These are phyloP conservation scores for Bugulina stolonifera DNA, from an alignment of 2,888 invertebrate species.

Conservation along the genomic window DNA sequence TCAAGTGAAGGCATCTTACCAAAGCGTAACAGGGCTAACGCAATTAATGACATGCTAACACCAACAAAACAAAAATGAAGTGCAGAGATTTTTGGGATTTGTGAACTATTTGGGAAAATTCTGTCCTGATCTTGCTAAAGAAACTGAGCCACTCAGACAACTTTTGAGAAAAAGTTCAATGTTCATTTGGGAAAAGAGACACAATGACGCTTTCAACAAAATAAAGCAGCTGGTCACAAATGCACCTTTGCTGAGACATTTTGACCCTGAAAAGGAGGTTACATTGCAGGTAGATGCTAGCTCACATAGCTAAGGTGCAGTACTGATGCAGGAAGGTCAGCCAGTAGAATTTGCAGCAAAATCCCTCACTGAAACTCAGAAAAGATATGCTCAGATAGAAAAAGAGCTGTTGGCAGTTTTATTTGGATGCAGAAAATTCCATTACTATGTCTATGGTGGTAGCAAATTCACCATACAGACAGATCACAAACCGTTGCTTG, in stretches of 20 bases:
- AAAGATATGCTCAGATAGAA: too few species aligned
- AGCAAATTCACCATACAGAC: background rate
- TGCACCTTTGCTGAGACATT: background rate
- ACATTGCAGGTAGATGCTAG: background rate
- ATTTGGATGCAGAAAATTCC: background rate
- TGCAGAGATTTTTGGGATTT: background rate
- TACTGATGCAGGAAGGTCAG: slow-evolving; percentile 7
- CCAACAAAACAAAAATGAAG: background rate
- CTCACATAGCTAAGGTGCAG: background rate
- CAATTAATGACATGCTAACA: background rate
- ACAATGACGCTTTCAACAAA: background rate
- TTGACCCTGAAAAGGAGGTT: background rate
- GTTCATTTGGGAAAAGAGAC: background rate
- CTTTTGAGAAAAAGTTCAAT: background rate
- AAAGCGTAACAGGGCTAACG: background rate
- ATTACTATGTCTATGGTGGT: background rate
- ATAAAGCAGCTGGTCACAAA: background rate
- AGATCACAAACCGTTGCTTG: slow-evolving; percentile 23
- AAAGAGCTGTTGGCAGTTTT: too few species aligned
- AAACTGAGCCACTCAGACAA: background rate
- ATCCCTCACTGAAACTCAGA: background rate
- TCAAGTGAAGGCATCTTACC: slow-evolving; percentile 3
- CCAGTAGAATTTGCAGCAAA: background rate
- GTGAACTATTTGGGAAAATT: slow-evolving; percentile 10
- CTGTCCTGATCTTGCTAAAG: background rate